phyloP scores from a whole-genome alignment of 2,797 vertebrate species.

The Hypotaenidia okinawae region DNA sequence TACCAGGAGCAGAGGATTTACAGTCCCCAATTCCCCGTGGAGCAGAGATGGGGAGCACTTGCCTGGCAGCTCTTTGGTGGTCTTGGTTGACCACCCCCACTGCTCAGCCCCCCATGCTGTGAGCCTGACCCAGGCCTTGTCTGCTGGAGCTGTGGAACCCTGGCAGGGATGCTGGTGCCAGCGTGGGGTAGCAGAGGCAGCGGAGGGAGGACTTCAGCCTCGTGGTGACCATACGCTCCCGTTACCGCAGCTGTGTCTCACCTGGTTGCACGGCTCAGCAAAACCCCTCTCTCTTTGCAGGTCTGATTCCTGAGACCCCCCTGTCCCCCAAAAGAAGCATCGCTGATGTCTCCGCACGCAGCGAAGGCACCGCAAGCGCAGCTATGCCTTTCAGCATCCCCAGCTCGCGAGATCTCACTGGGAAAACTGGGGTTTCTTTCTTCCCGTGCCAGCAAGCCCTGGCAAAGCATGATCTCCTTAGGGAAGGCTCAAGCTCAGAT shows the following conservation, averaged over 20 bases:
- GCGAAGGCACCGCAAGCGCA: not conserved
- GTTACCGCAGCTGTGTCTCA: accelerated
- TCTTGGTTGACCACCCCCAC: not conserved
- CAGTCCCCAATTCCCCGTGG: accelerated
- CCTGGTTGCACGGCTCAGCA: accelerated
- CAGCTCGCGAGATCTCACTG: not conserved
- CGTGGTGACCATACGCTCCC: accelerated
- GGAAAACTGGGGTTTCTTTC: conserved; percentile 3
- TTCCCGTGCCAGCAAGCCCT: not conserved
- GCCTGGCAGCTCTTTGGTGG: not conserved
- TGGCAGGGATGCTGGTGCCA: not conserved
- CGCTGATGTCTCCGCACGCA: not conserved
- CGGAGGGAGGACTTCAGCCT: not conserved
- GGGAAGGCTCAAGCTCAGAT: not conserved
- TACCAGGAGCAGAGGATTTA: not conserved
- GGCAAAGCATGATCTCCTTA: not conserved
- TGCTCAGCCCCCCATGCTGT: accelerated
- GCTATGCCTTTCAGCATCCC: not conserved
- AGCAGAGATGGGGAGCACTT: not conserved
- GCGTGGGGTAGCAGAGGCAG: not conserved
- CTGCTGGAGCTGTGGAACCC: not conserved
- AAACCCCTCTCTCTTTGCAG: not conserved
- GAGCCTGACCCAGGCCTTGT: not conserved
- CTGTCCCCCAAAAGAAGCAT: not conserved
- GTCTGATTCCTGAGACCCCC: not conserved